A percentile compares a stretch with the other conserved stretches of the same genome.
These are phyloP conservation scores for Epicampocera succincta DNA, from an alignment of 2,888 invertebrate species.

Conservation along the genomic window DNA sequence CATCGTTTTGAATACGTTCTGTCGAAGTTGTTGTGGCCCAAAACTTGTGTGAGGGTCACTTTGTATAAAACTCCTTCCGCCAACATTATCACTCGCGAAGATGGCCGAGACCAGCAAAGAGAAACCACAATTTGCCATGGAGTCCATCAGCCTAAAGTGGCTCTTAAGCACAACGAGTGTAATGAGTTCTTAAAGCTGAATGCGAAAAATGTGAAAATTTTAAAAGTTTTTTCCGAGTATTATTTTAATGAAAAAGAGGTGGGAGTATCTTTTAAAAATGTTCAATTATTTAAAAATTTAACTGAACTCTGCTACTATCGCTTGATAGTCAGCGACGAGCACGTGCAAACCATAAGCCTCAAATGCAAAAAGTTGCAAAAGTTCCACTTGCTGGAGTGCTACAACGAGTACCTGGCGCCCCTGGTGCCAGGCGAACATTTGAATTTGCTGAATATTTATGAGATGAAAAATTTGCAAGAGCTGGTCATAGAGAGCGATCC, in stretches of 20 bases:
- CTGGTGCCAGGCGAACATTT: slow-evolving; percentile 57
- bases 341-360: slow-evolving; percentile 8
- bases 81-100: slow-evolving; percentile 25
- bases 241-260: slow-evolving; percentile 29
- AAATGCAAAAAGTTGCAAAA: slow-evolving; percentile 49
- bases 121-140: background rate
- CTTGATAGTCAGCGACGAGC: slow-evolving; percentile 41
- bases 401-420: slow-evolving; percentile 22
- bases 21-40: slow-evolving; percentile 41
- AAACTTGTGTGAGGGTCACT: slow-evolving; percentile 24
- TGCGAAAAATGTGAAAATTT: slow-evolving; percentile 25
- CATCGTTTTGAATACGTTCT: slow-evolving; percentile 40
- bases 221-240: slow-evolving; percentile 50
- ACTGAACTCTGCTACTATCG: slow-evolving; percentile 48
- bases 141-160: slow-evolving; percentile 11
- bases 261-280: slow-evolving; percentile 44
- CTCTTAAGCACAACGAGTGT: slow-evolving; percentile 25
- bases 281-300: slow-evolving; percentile 46
- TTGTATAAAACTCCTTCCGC: slow-evolving; percentile 57
- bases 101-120: background rate
- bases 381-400: slow-evolving; percentile 50
- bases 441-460: slow-evolving; percentile 34
- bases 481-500: slow-evolving; percentile 32
- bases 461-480: slow-evolving; percentile 29
- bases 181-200: slow-evolving; percentile 40